These are phyloP conservation scores for Halcyon chelicuti DNA, from an alignment of 2,797 vertebrate genomes.

Conservation along the genomic window DNA sequence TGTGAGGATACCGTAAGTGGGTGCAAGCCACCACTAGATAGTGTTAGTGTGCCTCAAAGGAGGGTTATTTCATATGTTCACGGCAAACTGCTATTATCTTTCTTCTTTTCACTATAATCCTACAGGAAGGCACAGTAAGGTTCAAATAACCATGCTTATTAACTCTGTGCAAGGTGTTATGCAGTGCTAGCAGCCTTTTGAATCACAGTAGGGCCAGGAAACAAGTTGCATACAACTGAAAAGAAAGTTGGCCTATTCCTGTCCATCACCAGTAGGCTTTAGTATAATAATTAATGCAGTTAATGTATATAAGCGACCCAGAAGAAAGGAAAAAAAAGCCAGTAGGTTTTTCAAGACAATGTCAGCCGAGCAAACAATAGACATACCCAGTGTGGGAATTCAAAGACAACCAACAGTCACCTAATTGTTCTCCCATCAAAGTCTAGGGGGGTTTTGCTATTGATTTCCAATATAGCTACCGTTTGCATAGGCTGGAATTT, in stretches of 20 bases:
- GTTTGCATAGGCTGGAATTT: not conserved
- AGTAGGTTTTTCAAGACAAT: not conserved
- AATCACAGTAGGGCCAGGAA: not conserved
- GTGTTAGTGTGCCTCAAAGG: not conserved
- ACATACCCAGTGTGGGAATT: not conserved
- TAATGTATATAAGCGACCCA: not conserved
- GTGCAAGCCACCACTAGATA: not conserved
- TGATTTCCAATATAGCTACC: slow-evolving; percentile 1
- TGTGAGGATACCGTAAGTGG: not conserved
- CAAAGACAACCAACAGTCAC: slow-evolving; percentile 30
- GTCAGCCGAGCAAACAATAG: not conserved
- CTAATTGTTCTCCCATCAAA: not conserved
- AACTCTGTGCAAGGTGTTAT: not conserved
- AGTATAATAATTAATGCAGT: not conserved
- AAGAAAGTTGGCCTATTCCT: not conserved
- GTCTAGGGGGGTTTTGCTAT: not conserved
- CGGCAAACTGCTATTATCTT: not conserved
- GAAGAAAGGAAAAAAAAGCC: not conserved
- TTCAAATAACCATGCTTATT: not conserved
- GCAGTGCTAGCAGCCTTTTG: not conserved
- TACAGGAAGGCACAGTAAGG: not conserved
- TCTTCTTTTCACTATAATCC: not conserved
- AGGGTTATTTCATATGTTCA: not conserved
- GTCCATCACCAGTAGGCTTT: not conserved
- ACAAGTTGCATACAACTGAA: not conserved